These are phyloP conservation scores for Oceanites oceanicus DNA, from an alignment of 2,113 vertebrate genomes.

Conservation along the genomic window DNA sequence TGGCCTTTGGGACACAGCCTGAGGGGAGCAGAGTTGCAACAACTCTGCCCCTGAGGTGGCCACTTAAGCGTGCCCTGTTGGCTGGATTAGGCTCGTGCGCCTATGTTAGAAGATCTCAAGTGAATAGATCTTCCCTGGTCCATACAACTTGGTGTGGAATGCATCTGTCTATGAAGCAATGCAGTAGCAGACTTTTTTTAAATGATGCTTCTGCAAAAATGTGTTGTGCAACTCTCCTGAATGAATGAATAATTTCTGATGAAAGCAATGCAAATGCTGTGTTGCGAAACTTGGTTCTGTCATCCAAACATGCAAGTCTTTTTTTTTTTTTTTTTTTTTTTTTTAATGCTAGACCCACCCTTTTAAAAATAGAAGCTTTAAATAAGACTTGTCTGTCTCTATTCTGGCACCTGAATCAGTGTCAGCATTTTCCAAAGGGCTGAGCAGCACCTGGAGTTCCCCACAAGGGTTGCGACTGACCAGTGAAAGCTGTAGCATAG, in stretches of 20 bases:
- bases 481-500: neutral
- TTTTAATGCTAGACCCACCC: neutral
- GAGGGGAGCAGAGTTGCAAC: neutral
- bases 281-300: neutral
- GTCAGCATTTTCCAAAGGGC: neutral
- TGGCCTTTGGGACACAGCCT: neutral
- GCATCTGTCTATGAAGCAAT: neutral
- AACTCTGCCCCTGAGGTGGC: no score
- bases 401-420: neutral
- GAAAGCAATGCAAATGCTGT: neutral
- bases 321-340: neutral
- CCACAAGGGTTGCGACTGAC: neutral
- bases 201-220: neutral
- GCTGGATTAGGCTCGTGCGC: neutral
- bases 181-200: neutral
- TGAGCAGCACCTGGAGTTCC: neutral
- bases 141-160: no score
- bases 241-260: neutral
- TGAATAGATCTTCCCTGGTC: neutral
- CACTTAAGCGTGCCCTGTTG: accelerated
- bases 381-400: neutral
- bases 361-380: neutral
- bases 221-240: neutral
- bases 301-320: neutral
- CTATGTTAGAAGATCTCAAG: neutral